Evolutionary conservation across 2,113 vertebrate genomes (phyloP).

Genomic region (Xenopus tropicalis): UCB_Xtro_10.0 CM004451.2:30549501-30550000

Average conservation of each 20-base stretch:
- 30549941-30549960: no score
- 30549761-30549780: not conserved
- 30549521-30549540: slow-evolving; percentile 86
- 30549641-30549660: slow-evolving; percentile 3
- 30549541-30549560: slow-evolving; percentile 78
- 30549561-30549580: slow-evolving; percentile 94
- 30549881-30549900: no score
- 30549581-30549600: slow-evolving; percentile 68
- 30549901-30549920: no score
- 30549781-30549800: not conserved
- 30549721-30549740: not conserved
- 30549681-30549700: not conserved
- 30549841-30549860: not conserved
- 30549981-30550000: no score
- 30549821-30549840: not conserved
- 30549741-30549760: not conserved
- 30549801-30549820: not conserved
- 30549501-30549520: slow-evolving; percentile 95
- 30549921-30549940: no score
- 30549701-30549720: not conserved
- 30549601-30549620: slow-evolving; percentile 50
- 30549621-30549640: not conserved
- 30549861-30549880: not conserved
- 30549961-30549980: no score
- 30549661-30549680: slow-evolving; percentile 20